phyloP scores from a whole-genome alignment of 2,113 vertebrate species.

The Eulacestoma nigropectus region DNA sequence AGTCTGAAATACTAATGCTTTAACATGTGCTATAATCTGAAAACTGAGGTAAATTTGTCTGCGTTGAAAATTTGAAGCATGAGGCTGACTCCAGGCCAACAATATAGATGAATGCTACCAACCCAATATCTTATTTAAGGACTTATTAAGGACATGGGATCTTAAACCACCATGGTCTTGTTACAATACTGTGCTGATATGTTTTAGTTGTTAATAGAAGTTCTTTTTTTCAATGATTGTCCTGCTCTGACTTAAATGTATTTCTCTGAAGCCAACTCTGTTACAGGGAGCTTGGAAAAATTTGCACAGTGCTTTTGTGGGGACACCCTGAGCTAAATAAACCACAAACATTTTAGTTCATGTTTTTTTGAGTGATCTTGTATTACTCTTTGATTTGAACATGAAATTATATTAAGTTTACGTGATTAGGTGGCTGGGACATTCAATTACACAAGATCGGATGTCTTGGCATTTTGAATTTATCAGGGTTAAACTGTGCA shows the following conservation, averaged over 20 bases:
- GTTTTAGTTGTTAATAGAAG: background rate
- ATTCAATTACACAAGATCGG: background rate
- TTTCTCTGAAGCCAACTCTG: background rate
- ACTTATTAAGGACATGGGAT: background rate
- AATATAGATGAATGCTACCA: background rate
- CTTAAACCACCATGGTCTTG: background rate
- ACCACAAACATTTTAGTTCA: background rate
- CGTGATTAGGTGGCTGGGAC: background rate
- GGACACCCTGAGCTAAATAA: background rate
- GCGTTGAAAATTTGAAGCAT: background rate
- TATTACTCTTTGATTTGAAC: background rate
- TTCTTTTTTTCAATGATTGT: background rate
- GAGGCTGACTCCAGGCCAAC: background rate
- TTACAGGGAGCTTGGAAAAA: background rate
- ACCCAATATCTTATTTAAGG: background rate
- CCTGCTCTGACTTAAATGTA: background rate
- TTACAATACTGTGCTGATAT: background rate
- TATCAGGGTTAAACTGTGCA: background rate
- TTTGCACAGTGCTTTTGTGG: background rate
- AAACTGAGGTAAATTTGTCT: background rate
- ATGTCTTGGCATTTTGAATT: background rate
- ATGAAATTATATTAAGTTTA: background rate
- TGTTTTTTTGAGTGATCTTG: background rate
- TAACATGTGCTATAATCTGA: background rate
- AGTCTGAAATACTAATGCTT: background rate